Evolutionary conservation across 2,888 invertebrate genomes (phyloP), one percentile per base, ranked within the genome.

Genomic region (Blastobasis adustella): DNA sequence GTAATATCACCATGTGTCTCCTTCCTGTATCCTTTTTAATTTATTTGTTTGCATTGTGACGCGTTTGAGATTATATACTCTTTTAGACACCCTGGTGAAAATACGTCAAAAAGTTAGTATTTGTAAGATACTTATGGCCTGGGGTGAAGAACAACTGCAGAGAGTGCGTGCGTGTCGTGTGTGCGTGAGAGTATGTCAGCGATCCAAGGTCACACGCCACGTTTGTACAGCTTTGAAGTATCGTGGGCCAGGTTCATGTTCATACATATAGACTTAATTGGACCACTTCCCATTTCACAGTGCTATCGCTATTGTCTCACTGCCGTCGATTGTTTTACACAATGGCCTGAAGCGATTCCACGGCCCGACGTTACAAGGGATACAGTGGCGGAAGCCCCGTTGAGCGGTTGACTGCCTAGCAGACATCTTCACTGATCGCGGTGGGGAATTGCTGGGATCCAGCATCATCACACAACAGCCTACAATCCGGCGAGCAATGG

Each of bases 401-500:
- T 60, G 0, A 50, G 51, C 6, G 54, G 55, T 63, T 45, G 66
- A 64, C 5, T 61, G 61, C 38, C 66, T 66, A 1, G 41, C 40
- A 44, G 51, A 47, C 4, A 72, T 71, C 4, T 78, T 74, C 47
- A 70, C 73, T n/a, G 67, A 76, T 36, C 75, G 75, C 45, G 76
- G 81, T 41, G 47, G 73, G 1, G 75, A 80, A 57, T 49, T 49
- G 9, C 45, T 1, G 58, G 60, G 4, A 53, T 54, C 9, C 6
- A 52, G n/a, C 56, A 55, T 23, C 10, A 10, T 1, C 38, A 50
- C 1, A 60, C 59, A 0, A 58, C 58, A 0, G 55, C 60, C 0
- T 62, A 58, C 42, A 58, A 58, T 6, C 61, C 58, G 0, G 39
- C 47, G 10, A 49, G 49, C 1, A 57, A 61, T 10, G 58, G 58